A percentile compares a stretch with the other conserved stretches of the same genome.
Evolutionary conservation across 2,888 invertebrate genomes (phyloP).

Genomic region (Villa cingulata): DNA sequence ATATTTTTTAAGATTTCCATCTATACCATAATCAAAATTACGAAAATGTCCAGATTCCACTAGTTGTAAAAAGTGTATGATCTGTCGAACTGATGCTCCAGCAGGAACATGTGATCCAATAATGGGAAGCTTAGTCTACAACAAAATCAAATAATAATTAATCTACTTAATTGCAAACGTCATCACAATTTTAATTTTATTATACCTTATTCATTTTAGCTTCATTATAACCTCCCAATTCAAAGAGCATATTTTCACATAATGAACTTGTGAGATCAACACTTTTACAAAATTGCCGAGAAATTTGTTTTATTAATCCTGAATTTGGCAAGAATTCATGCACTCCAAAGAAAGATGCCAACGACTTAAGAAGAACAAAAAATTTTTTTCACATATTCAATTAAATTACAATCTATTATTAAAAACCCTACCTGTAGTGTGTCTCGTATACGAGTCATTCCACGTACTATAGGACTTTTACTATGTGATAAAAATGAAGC

Average conservation of each 20-base stretch:
- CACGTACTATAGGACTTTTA: slow-evolving; percentile 37
- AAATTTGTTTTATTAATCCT: slow-evolving; percentile 39
- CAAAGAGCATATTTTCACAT: slow-evolving; percentile 52
- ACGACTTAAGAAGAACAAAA: not conserved
- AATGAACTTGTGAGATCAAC: slow-evolving; percentile 42
- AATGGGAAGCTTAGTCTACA: slow-evolving; percentile 38
- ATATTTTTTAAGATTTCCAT: slow-evolving; percentile 35
- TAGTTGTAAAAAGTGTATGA: slow-evolving; percentile 40
- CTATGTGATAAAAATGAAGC: slow-evolving; percentile 49
- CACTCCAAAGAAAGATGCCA: too few relatives aligned
- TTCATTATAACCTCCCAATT: slow-evolving; percentile 48
- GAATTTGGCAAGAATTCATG: slow-evolving; percentile 53
- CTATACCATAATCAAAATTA: slow-evolving; percentile 38
- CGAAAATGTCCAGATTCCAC: slow-evolving; percentile 22
- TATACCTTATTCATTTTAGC: slow-evolving; percentile 37
- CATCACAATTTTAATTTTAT: too few relatives aligned
- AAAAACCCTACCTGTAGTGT: slow-evolving; percentile 30
- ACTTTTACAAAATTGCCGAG: slow-evolving; percentile 43
- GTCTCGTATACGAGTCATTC: too few relatives aligned
- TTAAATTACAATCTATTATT: not conserved
- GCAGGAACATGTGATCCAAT: slow-evolving; percentile 45
- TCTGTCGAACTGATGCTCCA: slow-evolving; percentile 38
- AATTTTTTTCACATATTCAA: slow-evolving; percentile 5
- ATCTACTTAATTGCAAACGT: too few relatives aligned
- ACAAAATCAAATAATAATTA: not conserved